These are phyloP conservation scores for Neoseiulus cucumeris DNA, from an alignment of 1,140 invertebrate species.

Conservation along the genomic window DNA sequence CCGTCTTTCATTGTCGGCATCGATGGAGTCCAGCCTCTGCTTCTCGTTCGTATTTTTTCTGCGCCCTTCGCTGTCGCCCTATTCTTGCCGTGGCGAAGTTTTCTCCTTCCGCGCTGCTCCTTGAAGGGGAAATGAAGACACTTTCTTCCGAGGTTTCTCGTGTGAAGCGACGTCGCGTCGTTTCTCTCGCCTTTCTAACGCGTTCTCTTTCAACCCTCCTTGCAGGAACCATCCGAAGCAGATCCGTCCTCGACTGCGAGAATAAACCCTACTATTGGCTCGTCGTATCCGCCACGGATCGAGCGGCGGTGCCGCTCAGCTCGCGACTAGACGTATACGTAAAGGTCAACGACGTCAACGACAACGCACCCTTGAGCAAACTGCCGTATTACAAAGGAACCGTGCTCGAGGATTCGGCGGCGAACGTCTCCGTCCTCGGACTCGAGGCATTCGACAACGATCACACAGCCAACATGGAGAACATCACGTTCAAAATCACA, in stretches of 20 bases:
- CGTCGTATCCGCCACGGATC: slow-evolving; percentile 72
- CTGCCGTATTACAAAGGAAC: slow-evolving; percentile 62
- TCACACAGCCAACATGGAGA: slow-evolving; percentile 26
- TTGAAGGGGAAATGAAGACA: neutral
- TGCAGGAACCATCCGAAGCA: slow-evolving; percentile 62
- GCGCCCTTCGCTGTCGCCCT: slow-evolving; percentile 13
- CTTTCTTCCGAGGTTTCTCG: neutral
- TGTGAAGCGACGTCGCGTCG: neutral
- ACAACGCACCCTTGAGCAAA: slow-evolving; percentile 69
- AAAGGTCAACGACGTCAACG: slow-evolving; percentile 70
- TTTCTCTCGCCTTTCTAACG: neutral
- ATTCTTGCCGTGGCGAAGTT: neutral
- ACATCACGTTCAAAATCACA: slow-evolving; percentile 55
- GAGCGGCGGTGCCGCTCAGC: slow-evolving; percentile 60
- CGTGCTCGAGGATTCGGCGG: slow-evolving; percentile 58
- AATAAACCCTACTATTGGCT: slow-evolving; percentile 71
- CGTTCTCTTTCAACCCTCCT: slow-evolving; percentile 25
- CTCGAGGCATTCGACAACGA: slow-evolving; percentile 46
- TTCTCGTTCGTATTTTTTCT: slow-evolving; percentile 15
- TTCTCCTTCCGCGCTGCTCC: slow-evolving; percentile 18
- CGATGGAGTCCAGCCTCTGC: too few relatives aligned
- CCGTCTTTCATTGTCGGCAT: too few relatives aligned
- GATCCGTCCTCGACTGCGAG: slow-evolving; percentile 65
- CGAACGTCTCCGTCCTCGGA: slow-evolving; percentile 47
- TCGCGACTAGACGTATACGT: slow-evolving; percentile 69